phyloP scores from a whole-genome alignment of 2,113 vertebrate genomes.

The Nesogale talazaci region DNA sequence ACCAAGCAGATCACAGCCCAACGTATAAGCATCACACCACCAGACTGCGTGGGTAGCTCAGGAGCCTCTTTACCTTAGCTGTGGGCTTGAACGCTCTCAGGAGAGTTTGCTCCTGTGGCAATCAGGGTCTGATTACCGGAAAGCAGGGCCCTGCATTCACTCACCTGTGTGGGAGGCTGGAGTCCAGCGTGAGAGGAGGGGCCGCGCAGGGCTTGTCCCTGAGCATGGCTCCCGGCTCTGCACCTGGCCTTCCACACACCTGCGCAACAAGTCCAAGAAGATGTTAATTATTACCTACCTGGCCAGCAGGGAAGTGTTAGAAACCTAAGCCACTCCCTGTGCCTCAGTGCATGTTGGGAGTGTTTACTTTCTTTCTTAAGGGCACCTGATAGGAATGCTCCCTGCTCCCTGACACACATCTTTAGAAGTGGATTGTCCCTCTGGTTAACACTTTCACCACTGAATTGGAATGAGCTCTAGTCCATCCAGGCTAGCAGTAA shows the following conservation, averaged over 20 bases:
- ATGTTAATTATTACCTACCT: neutral
- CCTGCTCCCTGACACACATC: constrained; percentile 68
- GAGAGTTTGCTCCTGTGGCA: neutral
- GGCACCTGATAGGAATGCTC: constrained; percentile 36
- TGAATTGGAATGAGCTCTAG: neutral
- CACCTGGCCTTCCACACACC: neutral
- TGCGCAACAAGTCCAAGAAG: rapidly evolving
- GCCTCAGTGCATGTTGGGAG: constrained; percentile 84
- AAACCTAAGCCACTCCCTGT: constrained; percentile 80
- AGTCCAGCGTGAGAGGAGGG: rapidly evolving
- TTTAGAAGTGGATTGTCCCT: neutral
- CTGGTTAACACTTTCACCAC: constrained; percentile 70
- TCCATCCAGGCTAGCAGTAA: too few species aligned
- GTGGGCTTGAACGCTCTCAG: neutral
- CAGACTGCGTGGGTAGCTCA: neutral
- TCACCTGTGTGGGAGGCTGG: constrained; percentile 46
- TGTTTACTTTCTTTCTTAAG: constrained; percentile 62
- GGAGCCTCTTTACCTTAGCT: neutral
- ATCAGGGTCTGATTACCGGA: neutral
- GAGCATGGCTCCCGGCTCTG: constrained; percentile 24
- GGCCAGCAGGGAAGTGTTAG: constrained; percentile 29
- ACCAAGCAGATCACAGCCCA: too few species aligned
- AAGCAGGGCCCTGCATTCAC: neutral
- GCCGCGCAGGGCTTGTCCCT: rapidly evolving
- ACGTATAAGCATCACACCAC: too few species aligned